Evolutionary conservation across 2,797 vertebrate genomes (phyloP).

Genomic region (Leptatherina wallacei): DNA sequence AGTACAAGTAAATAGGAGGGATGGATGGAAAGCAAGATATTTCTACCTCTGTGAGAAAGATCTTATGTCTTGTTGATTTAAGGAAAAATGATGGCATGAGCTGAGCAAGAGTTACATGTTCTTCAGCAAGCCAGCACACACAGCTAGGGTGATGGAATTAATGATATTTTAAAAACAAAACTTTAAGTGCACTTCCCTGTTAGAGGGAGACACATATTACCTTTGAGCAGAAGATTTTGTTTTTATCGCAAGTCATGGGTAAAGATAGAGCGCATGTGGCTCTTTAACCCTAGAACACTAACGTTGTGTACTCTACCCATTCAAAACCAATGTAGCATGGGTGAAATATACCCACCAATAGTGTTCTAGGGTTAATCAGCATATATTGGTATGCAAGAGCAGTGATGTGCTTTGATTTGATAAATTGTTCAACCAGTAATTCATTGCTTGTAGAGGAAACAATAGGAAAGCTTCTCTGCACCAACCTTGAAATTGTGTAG

Average conservation of each 20-base stretch:
- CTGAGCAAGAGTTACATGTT: neutral
- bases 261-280: neutral
- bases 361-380: too few species aligned
- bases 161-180: neutral
- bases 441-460: neutral
- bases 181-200: neutral
- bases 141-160: neutral
- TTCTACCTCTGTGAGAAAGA: slow-evolving; percentile 28
- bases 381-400: neutral
- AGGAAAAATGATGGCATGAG: neutral
- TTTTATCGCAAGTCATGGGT: neutral
- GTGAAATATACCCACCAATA: too few species aligned
- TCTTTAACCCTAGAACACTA: too few species aligned
- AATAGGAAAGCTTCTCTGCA: neutral
- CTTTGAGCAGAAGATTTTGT: neutral
- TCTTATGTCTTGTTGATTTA: slow-evolving; percentile 16
- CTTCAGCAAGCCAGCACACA: neutral
- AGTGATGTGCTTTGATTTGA: neutral
- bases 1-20: neutral
- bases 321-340: too few species aligned
- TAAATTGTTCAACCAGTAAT: neutral
- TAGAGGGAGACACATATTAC: neutral
- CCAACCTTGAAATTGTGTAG: neutral
- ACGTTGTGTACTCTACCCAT: too few species aligned
- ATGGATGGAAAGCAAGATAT: neutral